These are phyloP conservation scores for Orcinus orca DNA, from an alignment of 2,113 vertebrate genomes.

Conservation along the genomic window DNA sequence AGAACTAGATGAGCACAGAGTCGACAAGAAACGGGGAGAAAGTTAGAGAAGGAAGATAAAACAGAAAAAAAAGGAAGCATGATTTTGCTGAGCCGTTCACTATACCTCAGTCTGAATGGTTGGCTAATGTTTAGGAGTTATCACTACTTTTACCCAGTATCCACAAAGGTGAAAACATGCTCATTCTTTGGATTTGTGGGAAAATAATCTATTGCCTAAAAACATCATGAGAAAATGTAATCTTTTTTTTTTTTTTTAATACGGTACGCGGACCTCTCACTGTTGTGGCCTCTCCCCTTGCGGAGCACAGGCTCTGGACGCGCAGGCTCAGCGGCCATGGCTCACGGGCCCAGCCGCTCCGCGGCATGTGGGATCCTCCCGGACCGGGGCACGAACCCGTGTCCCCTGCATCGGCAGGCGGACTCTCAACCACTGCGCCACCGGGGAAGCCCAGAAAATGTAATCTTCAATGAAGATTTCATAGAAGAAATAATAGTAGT, in stretches of 20 bases:
- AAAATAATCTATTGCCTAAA: neutral
- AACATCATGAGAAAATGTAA: neutral
- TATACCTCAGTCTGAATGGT: neutral
- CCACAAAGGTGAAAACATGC: neutral
- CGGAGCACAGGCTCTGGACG: too few species aligned
- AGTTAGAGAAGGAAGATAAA: neutral
- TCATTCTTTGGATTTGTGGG: neutral
- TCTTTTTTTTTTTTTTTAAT: neutral
- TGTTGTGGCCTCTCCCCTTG: too few species aligned
- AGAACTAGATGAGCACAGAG: neutral
- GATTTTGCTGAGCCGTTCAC: too few species aligned
- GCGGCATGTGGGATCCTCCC: too few species aligned
- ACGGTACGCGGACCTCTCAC: too few species aligned
- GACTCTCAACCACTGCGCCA: too few species aligned
- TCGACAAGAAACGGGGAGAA: neutral
- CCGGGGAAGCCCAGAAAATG: too few species aligned
- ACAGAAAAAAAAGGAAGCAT: neutral
- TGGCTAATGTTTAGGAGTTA: neutral
- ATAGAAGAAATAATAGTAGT: neutral
- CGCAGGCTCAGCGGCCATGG: too few species aligned
- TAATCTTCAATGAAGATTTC: neutral
- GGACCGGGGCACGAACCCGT: too few species aligned
- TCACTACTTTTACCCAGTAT: neutral
- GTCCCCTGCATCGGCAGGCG: too few species aligned
- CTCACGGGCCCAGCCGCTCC: too few species aligned